These are phyloP conservation scores for Hermetia illucens DNA, from an alignment of 1,140 invertebrate genomes.

Conservation along the genomic window DNA sequence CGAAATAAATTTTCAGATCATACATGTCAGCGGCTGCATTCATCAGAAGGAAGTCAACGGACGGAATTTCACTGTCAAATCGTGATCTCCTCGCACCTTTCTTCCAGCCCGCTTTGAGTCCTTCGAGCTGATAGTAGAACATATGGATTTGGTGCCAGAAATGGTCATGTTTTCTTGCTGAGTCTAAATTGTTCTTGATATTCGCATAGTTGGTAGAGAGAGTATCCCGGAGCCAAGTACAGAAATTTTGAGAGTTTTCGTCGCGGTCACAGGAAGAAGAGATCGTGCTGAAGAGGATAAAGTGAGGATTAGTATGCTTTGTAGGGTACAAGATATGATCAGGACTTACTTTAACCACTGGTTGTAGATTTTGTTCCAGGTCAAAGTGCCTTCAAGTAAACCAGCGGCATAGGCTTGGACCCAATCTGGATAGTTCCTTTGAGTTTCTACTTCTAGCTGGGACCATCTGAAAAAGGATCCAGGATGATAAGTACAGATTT, in stretches of 20 bases:
- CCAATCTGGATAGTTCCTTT: conserved; percentile 50
- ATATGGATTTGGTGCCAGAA: conserved; percentile 46
- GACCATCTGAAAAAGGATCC: conserved; percentile 45
- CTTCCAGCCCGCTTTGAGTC: conserved; percentile 50
- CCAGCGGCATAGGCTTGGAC: conserved; percentile 82
- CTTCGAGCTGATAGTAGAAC: conserved; percentile 54
- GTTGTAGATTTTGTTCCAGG: conserved; percentile 65
- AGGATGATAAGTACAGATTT: too few species aligned
- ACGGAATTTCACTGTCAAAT: conserved; percentile 41
- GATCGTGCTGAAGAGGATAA: conserved; percentile 36
- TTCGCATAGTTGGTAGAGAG: conserved; percentile 43
- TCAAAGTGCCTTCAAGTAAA: conserved; percentile 69
- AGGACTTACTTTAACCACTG: conserved; percentile 46
- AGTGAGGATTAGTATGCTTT: background rate
- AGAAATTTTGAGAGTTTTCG: conserved; percentile 29
- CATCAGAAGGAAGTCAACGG: conserved; percentile 54
- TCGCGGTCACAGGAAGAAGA: conserved; percentile 49
- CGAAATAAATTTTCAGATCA: conserved; percentile 37
- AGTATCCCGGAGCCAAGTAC: conserved; percentile 22
- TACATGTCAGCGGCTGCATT: conserved; percentile 64
- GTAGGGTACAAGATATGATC: background rate
- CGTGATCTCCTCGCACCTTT: conserved; percentile 46
- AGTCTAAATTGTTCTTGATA: conserved; percentile 47
- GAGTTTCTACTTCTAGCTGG: conserved; percentile 62
- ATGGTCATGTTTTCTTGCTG: conserved; percentile 48